Base-by-base conservation (phyloP, 2,888 invertebrate species). In the Byasa hedistus region DNA sequence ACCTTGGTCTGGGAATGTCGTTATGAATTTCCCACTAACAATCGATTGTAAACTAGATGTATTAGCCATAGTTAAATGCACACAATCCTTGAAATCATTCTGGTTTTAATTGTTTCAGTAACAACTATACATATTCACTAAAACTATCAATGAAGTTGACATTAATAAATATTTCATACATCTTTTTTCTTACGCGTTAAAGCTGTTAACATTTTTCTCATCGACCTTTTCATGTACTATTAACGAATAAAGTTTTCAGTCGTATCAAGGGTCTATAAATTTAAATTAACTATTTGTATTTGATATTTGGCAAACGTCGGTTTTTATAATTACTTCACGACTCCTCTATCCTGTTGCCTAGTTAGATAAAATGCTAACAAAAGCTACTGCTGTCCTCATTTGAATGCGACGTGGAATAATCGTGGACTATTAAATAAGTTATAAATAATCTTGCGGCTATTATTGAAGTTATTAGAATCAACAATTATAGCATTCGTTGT, bases 1-100 rank as follows among this genome's bases (percentile, higher is more conserved):
- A 82, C 85, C 85, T 85, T 85, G 85, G 76, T 65, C 72, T 71
- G 74, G 77, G 84, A 85, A 84, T 84, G 84, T 80, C 79, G 79
- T 73, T 79, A 76, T 79, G 76, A 73, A 76, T 80, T 79, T 76
- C 78, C 75, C 72, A 71, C 71, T 70, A 72, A 73, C 73, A 75
- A 73, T 69, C 61, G 66, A 71, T 68, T 63, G 55, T 55, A 19
- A 60, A 68, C 64, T 48, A 24, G 61, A 27, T 54, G 22, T 57
- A 54, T 68, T 68, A 61, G 52, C 64, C 61, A 63, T 32, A 39
- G 54, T 39, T 61, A 21, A 51, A 61, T 60, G 44, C 55, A 27
- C n/a, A 27, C 10, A 48, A 15, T 59, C 54, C 32, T 44, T 56
- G 22, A 44, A 3, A 44, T 44, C 19, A 17, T 7, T 44, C 32